Conservation (phyloP, 2,113 vertebrate genomes). For the Etheostoma spectabile region DNA sequence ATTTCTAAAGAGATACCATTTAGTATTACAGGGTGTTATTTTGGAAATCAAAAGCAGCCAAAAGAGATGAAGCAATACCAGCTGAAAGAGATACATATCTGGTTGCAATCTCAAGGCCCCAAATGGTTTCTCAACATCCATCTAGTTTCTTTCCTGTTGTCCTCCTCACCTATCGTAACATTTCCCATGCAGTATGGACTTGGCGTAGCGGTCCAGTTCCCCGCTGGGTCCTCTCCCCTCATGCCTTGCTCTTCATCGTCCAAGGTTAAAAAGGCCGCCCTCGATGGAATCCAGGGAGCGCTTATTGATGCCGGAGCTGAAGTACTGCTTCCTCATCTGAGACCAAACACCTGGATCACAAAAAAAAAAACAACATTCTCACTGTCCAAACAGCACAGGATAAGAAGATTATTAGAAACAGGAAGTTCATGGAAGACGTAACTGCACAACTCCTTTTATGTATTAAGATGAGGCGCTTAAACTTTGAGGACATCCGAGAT, state of each 20-base stretch:
- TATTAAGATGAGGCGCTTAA: background rate
- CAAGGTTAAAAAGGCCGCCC: slow-evolving; percentile 89
- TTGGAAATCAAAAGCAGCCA: background rate
- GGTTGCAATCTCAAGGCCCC: background rate
- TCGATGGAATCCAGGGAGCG: slow-evolving; percentile 87
- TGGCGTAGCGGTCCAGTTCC: slow-evolving; percentile 87
- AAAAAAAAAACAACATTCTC: no score
- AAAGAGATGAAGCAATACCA: background rate
- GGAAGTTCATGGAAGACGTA: background rate
- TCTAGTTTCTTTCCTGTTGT: background rate
- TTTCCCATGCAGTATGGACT: slow-evolving; percentile 88
- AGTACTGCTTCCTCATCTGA: slow-evolving; percentile 80
- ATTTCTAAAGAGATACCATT: no score
- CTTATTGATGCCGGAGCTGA: slow-evolving; percentile 83
- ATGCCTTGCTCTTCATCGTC: slow-evolving; percentile 88
- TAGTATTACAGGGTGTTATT: no score
- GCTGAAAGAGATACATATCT: background rate
- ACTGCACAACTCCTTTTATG: background rate
- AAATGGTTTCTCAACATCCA: background rate
- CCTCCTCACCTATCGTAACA: slow-evolving; percentile 89
- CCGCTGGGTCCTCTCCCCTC: slow-evolving; percentile 81
- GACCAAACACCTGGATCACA: slow-evolving; percentile 85
- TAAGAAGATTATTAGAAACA: no score
- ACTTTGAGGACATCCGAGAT: background rate
- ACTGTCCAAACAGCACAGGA: no score